These are phyloP conservation scores for Zophobas morio DNA, from an alignment of 1,140 invertebrate species.

Conservation along the genomic window DNA sequence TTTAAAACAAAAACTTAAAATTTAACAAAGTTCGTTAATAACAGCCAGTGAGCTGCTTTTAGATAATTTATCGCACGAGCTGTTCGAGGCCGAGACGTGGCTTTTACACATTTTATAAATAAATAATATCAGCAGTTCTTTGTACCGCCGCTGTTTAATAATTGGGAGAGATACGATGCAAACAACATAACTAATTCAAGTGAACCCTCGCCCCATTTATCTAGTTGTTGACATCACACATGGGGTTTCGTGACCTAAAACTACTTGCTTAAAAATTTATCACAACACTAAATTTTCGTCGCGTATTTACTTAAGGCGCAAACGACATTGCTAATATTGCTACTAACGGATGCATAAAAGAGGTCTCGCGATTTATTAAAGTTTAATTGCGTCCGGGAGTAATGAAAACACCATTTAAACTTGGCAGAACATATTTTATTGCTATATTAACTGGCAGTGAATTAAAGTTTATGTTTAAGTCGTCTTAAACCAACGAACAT, in stretches of 20 bases:
- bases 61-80: not conserved
- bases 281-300: constrained; percentile 19
- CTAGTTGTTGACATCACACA: constrained; percentile 46
- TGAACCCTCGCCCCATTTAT: constrained; percentile 43
- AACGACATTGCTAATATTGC: not conserved
- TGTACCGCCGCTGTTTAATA: constrained; percentile 31
- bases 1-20: not conserved
- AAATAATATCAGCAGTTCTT: constrained; percentile 32
- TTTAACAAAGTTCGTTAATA: not conserved
- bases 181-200: constrained; percentile 37
- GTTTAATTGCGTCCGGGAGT: too few species aligned
- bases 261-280: constrained; percentile 36
- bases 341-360: not conserved
- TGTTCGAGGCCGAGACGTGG: constrained; percentile 9
- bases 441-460: too few species aligned
- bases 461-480: too few species aligned
- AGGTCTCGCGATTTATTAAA: too few species aligned
- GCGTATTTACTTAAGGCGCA: not conserved
- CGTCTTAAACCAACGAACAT: too few species aligned
- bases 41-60: not conserved
- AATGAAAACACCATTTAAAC: too few species aligned
- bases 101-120: constrained; percentile 31
- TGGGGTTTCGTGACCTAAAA: constrained; percentile 45
- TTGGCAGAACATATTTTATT: too few species aligned
- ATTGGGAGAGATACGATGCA: constrained; percentile 41